A percentile compares a stretch with the other conserved stretches of the same genome.
Evolutionary conservation across 2,113 vertebrate species (phyloP).

Genomic region (Nymphicus hollandicus): DNA sequence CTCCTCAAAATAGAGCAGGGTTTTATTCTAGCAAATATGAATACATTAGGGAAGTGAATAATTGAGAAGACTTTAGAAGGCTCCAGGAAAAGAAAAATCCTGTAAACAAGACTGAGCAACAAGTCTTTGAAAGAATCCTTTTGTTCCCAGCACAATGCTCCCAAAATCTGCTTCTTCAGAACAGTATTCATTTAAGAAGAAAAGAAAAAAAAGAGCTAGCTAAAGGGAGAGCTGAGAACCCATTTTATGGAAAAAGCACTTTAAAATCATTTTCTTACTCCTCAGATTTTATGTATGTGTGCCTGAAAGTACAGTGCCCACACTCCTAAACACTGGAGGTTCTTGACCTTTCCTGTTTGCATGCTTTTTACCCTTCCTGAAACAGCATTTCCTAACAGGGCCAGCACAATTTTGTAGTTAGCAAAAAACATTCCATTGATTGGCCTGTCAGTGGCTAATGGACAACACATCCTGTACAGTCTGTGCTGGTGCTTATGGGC

Average conservation of each 20-base stretch:
- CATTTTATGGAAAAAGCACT: constrained; percentile 35
- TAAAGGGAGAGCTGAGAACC: constrained; percentile 2
- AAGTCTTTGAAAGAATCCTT: constrained; percentile 61
- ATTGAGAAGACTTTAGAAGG: constrained; percentile 22
- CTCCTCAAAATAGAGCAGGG: neutral
- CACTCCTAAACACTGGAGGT: neutral
- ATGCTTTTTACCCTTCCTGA: neutral
- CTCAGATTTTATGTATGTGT: neutral
- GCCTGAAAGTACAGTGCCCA: neutral
- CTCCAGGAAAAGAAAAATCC: constrained; percentile 12
- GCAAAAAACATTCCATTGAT: neutral
- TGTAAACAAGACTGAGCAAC: constrained; percentile 40
- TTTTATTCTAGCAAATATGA: constrained; percentile 11
- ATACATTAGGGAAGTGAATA: constrained; percentile 15
- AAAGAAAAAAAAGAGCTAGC: neutral
- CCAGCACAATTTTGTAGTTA: neutral
- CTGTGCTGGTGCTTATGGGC: neutral
- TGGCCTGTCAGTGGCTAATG: neutral
- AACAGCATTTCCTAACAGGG: neutral
- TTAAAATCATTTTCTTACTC: neutral
- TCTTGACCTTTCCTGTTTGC: neutral
- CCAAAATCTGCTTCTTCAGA: constrained; percentile 62
- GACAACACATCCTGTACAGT: neutral
- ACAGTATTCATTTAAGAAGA: neutral
- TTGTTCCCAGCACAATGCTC: constrained; percentile 47